Evolutionary conservation across 2,888 invertebrate genomes (phyloP).

Genomic region (Microctonus aethiopoides): DNA sequence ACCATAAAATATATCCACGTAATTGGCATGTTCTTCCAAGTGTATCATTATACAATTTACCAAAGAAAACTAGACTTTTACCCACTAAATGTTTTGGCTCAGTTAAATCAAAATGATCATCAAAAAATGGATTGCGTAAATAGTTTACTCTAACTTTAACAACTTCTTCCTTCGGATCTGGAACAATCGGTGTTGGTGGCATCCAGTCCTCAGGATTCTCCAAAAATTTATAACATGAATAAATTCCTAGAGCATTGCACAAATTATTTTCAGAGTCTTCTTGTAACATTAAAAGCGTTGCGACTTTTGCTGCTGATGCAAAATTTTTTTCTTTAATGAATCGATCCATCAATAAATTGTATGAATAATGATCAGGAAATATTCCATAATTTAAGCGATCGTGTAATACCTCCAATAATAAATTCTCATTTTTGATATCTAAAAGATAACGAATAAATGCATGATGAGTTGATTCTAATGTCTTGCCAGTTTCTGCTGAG

Average conservation of each 20-base stretch:
- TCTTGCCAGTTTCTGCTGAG: slow-evolving; percentile 77
- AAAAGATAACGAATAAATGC: slow-evolving; percentile 75
- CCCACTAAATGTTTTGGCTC: slow-evolving; percentile 80
- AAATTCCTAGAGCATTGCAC: slow-evolving; percentile 75
- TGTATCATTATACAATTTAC: slow-evolving; percentile 68
- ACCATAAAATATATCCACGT: slow-evolving; percentile 75
- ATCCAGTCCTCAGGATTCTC: slow-evolving; percentile 69
- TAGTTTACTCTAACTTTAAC: slow-evolving; percentile 81
- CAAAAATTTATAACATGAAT: slow-evolving; percentile 81
- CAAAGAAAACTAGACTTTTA: slow-evolving; percentile 81
- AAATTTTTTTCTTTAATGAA: slow-evolving; percentile 78
- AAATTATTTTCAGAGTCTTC: slow-evolving; percentile 84
- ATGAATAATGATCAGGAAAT: slow-evolving; percentile 85
- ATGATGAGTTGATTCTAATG: slow-evolving; percentile 84
- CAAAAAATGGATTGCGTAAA: slow-evolving; percentile 84
- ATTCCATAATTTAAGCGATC: slow-evolving; percentile 90
- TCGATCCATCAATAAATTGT: slow-evolving; percentile 83
- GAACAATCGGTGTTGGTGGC: slow-evolving; percentile 61
- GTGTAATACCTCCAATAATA: slow-evolving; percentile 78
- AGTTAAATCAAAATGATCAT: slow-evolving; percentile 89
- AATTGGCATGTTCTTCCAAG: slow-evolving; percentile 72
- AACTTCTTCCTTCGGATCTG: slow-evolving; percentile 70
- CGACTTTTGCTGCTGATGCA: slow-evolving; percentile 80
- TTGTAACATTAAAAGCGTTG: slow-evolving; percentile 86
- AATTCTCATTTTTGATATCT: slow-evolving; percentile 68